Evolutionary conservation across 1,140 invertebrate genomes (phyloP).

Genomic region (Drosophila truncata): DNA sequence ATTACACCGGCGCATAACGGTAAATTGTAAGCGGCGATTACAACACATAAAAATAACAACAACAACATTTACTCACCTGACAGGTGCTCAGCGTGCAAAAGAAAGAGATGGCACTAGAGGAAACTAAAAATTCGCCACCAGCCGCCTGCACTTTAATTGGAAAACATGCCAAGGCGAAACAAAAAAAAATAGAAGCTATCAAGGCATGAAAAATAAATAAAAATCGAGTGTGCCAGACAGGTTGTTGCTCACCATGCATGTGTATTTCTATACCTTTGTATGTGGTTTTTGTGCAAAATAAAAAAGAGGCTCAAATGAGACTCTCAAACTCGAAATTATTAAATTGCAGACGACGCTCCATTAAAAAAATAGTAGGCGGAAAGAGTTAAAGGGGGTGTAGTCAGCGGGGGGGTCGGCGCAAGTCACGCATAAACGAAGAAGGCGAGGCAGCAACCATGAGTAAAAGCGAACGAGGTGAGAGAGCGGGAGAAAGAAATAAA

Average conservation of each 20-base stretch:
- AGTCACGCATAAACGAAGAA: conserved; percentile 65
- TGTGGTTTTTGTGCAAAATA: conserved; percentile 17
- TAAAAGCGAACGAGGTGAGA: conserved; percentile 20
- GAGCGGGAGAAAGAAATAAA: conserved; percentile 6
- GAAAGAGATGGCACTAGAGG: conserved; percentile 50
- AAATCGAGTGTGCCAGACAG: conserved; percentile 51
- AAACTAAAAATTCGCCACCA: conserved; percentile 55
- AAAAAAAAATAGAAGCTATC: conserved; percentile 36
- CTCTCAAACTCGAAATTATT: conserved; percentile 67
- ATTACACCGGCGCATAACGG: conserved; percentile 66
- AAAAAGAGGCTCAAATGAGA: conserved; percentile 33
- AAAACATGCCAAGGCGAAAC: conserved; percentile 45
- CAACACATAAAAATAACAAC: conserved; percentile 43
- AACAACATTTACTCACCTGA: neutral
- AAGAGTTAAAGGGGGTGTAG: conserved; percentile 12
- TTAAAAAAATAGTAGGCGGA: conserved; percentile 7
- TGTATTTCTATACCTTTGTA: conserved; percentile 4
- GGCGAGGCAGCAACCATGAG: conserved; percentile 22
- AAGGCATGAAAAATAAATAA: conserved; percentile 45
- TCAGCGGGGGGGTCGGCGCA: conserved; percentile 6
- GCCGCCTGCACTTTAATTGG: conserved; percentile 68
- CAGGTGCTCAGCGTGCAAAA: conserved; percentile 21
- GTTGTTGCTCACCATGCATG: conserved; percentile 22
- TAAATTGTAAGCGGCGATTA: conserved; percentile 69
- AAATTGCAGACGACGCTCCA: conserved; percentile 68